Percentiles rank a stretch among this genome's conserved stretches.
These are phyloP conservation scores for Acanthurus lineatus DNA, from an alignment of 2,797 vertebrate genomes.

Conservation along the genomic window DNA sequence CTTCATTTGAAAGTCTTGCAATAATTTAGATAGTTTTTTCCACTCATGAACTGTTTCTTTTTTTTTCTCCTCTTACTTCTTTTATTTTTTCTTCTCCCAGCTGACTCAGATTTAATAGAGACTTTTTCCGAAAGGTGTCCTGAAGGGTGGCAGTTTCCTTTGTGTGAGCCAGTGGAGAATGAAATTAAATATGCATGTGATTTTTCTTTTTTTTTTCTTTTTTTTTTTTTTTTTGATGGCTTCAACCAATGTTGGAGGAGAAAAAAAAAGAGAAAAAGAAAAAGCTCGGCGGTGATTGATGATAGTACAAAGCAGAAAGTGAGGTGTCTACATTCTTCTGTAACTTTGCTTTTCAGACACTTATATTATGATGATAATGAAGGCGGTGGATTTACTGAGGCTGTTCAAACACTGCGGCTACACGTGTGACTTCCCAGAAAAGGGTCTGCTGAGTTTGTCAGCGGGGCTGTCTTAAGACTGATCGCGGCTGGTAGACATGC, in stretches of 20 bases:
- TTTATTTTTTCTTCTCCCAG: slow-evolving; percentile 19
- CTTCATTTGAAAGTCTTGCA: slow-evolving; percentile 77
- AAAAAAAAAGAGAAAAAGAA: slow-evolving; percentile 26
- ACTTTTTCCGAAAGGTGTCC: slow-evolving; percentile 80
- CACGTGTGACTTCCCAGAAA: slow-evolving; percentile 47
- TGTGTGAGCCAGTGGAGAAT: slow-evolving; percentile 86
- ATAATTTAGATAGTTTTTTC: slow-evolving; percentile 75
- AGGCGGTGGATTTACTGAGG: slow-evolving; percentile 67
- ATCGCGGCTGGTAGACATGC: slow-evolving; percentile 50
- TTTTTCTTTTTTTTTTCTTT: slow-evolving; percentile 28
- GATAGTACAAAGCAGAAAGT: slow-evolving; percentile 81
- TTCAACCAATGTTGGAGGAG: slow-evolving; percentile 73
- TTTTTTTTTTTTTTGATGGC: slow-evolving; percentile 54
- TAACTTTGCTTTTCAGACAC: slow-evolving; percentile 78
- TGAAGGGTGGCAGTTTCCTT: slow-evolving; percentile 79
- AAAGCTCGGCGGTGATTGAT: slow-evolving; percentile 78
- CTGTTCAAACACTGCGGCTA: slow-evolving; percentile 64
- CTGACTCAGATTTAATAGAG: slow-evolving; percentile 79
- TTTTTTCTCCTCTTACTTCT: too few species aligned
- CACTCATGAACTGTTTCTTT: slow-evolving; percentile 63
- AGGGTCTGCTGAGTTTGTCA: slow-evolving; percentile 65
- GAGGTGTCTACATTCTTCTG: slow-evolving; percentile 78
- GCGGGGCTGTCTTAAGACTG: slow-evolving; percentile 55
- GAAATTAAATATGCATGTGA: slow-evolving; percentile 86
- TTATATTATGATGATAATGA: slow-evolving; percentile 82